Percentiles rank a stretch among this genome's conserved stretches.
These are phyloP conservation scores for Kradibia gibbosae DNA, from an alignment of 1,140 invertebrate species.

Conservation along the genomic window DNA sequence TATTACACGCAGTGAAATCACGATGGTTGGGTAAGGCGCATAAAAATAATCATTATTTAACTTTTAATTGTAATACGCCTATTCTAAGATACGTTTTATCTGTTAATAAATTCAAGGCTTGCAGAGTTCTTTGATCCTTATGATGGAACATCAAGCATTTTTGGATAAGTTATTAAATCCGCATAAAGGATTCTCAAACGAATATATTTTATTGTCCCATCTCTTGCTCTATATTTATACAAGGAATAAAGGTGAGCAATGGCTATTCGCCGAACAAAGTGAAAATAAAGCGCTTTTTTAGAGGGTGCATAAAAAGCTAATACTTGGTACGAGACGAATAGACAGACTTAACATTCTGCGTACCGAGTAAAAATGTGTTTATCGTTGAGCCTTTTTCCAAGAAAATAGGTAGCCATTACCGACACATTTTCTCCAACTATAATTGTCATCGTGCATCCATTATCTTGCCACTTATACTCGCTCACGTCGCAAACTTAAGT, in stretches of 20 bases:
- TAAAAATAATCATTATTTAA: background rate
- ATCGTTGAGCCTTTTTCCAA: background rate
- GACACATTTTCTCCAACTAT: conserved; percentile 18
- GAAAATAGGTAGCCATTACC: background rate
- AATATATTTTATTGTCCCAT: no score
- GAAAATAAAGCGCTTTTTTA: background rate
- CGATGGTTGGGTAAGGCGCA: background rate
- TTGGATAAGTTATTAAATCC: no score
- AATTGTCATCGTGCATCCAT: background rate
- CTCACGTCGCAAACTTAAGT: background rate
- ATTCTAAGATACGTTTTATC: no score
- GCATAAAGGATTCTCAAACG: no score
- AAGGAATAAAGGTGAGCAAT: background rate
- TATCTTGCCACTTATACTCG: background rate
- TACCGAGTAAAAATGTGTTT: conserved; percentile 3
- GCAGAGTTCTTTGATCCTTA: no score
- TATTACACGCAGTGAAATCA: background rate
- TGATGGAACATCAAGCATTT: no score
- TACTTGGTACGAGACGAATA: background rate
- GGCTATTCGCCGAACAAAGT: background rate
- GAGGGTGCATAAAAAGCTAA: background rate
- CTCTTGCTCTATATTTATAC: background rate
- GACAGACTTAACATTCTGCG: background rate
- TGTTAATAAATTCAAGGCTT: no score
- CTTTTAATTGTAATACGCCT: no score